phyloP scores from a whole-genome alignment of 53 echinoderm and acorn worm genomes.

The Patiria pectinifera region DNA sequence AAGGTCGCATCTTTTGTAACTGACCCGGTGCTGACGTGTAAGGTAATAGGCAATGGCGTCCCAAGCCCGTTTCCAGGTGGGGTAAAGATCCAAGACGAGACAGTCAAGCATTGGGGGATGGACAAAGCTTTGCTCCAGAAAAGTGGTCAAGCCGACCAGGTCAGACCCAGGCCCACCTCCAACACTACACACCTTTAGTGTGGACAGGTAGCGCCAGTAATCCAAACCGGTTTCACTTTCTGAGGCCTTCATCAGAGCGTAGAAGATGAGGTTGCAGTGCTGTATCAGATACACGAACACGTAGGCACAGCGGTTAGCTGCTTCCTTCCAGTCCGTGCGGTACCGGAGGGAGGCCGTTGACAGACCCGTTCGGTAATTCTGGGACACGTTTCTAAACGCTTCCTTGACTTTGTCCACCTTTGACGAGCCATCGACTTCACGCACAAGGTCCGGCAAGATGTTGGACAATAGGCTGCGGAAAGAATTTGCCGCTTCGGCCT shows the following conservation, averaged over 20 bases:
- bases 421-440: background rate
- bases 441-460: background rate
- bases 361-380: background rate
- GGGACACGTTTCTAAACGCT: slow-evolving; percentile 6
- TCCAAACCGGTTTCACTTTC: background rate
- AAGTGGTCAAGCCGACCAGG: slow-evolving; percentile 8
- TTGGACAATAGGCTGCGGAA: background rate
- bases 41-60: background rate
- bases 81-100: slow-evolving; percentile 29
- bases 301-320: slow-evolving; percentile 27
- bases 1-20: slow-evolving; percentile 14
- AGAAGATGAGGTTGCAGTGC: slow-evolving; percentile 18
- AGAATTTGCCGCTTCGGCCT: background rate
- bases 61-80: slow-evolving; percentile 37
- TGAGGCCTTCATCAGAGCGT: background rate
- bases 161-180: slow-evolving; percentile 40
- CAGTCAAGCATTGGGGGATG: background rate
- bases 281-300: slow-evolving; percentile 13
- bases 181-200: slow-evolving; percentile 7
- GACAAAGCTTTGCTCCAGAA: background rate
- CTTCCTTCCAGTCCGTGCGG: background rate
- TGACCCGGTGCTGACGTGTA: background rate
- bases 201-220: background rate
- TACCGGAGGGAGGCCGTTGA: background rate
- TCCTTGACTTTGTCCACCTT: background rate